Evolutionary conservation across 2,113 vertebrate species (phyloP).

Genomic region (Brachirus orientalis): DNA sequence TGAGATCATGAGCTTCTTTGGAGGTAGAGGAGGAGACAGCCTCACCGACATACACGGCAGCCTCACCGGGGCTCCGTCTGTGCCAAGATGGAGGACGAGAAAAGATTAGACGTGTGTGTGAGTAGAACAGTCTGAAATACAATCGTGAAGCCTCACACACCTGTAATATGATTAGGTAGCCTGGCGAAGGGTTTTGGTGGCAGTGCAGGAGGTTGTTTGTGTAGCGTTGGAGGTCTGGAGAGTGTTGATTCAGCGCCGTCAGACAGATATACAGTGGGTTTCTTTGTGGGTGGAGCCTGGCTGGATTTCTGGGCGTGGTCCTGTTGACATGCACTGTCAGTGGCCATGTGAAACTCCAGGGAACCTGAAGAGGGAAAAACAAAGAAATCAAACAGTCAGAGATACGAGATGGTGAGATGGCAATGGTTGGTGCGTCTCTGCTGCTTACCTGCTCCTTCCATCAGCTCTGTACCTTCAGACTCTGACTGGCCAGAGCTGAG

Average conservation of each 20-base stretch:
- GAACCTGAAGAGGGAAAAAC: constrained; percentile 80
- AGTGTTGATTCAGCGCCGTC: constrained; percentile 87
- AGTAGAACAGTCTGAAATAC: fast-evolving
- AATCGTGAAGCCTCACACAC: constrained; percentile 21
- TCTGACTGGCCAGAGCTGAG: constrained; percentile 83
- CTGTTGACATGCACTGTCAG: constrained; percentile 84
- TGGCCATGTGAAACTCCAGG: constrained; percentile 86
- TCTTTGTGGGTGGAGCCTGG: constrained; percentile 88
- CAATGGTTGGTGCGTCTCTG: neutral
- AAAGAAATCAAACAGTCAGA: neutral
- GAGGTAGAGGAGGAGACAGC: constrained; percentile 97
- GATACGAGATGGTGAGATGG: neutral
- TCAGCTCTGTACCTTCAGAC: constrained; percentile 86
- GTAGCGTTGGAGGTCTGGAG: constrained; percentile 88
- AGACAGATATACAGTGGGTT: constrained; percentile 83
- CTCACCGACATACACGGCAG: constrained; percentile 93
- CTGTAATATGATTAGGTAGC: constrained; percentile 93
- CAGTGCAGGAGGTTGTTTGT: constrained; percentile 95
- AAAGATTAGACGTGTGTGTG: neutral
- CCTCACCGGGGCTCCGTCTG: constrained; percentile 91
- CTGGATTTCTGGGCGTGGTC: constrained; percentile 88
- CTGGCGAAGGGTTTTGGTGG: constrained; percentile 96
- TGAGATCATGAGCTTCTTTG: constrained; percentile 99
- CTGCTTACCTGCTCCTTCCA: constrained; percentile 88
- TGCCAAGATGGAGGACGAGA: neutral